Evolutionary conservation across 2,888 invertebrate genomes (phyloP), one percentile per base, ranked within the genome.

Genomic region (Cephus rjabovi): DNA sequence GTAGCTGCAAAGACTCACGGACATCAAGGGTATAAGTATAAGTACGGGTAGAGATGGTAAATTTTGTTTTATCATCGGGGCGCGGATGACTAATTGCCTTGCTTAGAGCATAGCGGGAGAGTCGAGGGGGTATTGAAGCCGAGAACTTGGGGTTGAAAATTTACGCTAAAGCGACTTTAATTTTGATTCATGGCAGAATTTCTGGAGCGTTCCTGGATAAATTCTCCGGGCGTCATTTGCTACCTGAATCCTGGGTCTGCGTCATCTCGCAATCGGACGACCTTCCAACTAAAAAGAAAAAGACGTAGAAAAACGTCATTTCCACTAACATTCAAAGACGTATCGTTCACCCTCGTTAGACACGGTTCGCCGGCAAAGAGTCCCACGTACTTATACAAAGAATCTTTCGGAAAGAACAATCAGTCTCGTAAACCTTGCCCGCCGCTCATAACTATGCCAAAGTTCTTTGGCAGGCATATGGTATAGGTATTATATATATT

Each of bases 141-240:
- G 76, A 78, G 78, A 75, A 56, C 56, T 56, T 56, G 56, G 56
- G 73, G 81, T 71, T 71, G 80, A 80, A 82, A 88, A 86, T 86
- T 87, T 84, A 85, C 85, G 83, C 80, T 86, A 83, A 87, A 86
- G 83, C 85, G 87, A 89, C 83, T 89, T 88, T 89, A 87, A 89
- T 89, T 87, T 88, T 89, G 88, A 88, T 88, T 89, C 86, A 88
- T 87, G 83, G 83, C 79, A 34, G 81, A 84, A 83, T 85, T 85
- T 83, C 81, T 79, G 74, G 77, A 75, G 74, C 79, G 75, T 33
- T 71, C 23, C 74, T 31, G 56, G 70, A 79, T 79, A 76, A 79
- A 79, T 79, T 79, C 70, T 74, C 70, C 34, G 69, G 74, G 69
- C 74, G 69, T 79, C 79, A 79, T 77, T 79, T 77, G 74, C 76